Evolutionary conservation across 2,888 invertebrate genomes (phyloP), one percentile per base, ranked within the genome.

Genomic region (Plusia festucae): DNA sequence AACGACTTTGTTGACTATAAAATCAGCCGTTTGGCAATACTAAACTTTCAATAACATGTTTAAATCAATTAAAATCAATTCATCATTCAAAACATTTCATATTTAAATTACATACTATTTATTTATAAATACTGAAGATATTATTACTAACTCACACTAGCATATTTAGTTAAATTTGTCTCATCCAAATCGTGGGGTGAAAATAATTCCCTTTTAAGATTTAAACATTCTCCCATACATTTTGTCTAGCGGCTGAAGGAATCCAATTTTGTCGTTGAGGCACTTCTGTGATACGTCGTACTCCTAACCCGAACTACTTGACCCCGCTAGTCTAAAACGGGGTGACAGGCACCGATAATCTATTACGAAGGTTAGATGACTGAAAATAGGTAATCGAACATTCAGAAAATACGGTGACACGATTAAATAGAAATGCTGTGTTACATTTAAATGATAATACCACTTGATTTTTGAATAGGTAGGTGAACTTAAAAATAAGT

Each of bases 231-330:
- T 9, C 18, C 27, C 4, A 3, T 9, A 40, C 27, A 49, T 20
- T 34, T 63, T 51, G 55, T 53, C 40, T 44, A 30, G 46, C 15
- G 44, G 53, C 30, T 55, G 57, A 69, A 56, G 49, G 46, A 68
- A 54, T 70, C 62, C 51, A 63, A 70, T 70, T 73, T 73, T 60
- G 66, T 67, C 68, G 53, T 34, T 24, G 53, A 60, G 34, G 68
- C 73, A 65, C 61, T 70, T 59, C 63, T n/a, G 44, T 62, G 70
- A 64, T 53, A 40, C 53, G 55, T 22, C 53, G 54, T 58, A 44
- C 61, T 27, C 53, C 53, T 52, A 60, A 56, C 49, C 16, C n/a
- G 18, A 51, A 16, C 56, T 60, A 69, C 68, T 76, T 78, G 66
- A 78, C 79, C 62, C 40, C 46, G 20, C 54, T 75, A 34, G 27